Base-by-base conservation (phyloP, 2,797 vertebrate genomes). In the Gymnoscopelus microlampas region DNA sequence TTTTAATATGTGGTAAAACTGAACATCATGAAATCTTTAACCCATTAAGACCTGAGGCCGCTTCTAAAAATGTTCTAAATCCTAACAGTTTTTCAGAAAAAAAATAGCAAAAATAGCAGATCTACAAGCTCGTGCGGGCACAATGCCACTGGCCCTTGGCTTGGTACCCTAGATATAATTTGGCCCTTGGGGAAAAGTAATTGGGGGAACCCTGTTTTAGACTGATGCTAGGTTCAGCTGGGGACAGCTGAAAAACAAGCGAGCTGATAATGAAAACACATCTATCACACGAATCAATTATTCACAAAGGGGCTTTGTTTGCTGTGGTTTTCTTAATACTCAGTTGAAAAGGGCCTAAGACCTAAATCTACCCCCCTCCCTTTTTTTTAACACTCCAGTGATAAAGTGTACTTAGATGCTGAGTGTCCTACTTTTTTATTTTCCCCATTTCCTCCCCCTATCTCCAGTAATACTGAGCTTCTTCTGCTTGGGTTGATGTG, bases 301-400 rank as follows among this genome's bases (percentile, higher is more conserved):
- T 82, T 81, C 70, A 79, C 76, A 78, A 84, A 79, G 82, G 78
- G 76, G 77, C 69, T 82, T 80, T 82, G 80, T 84, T 84, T 71
- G 74, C 65, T 23, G 53, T 23, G 39, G 9, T 44, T 9, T 44
- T 44, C 39, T 44, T 44, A 44, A 44, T 44, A 8, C 39, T 9
- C 15, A n/a, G 50, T n/a, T 53, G 14, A 53, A 53, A 53, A 13
- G 26, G 26, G 26, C 26, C 3, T 29, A 44, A 44, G 5, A 14
- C 50, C 61, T 71, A 58, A 82, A 77, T 78, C 61, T 68, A 79
- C 63, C 76, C 66, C 39, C 5, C 2, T 8, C 9, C 39, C 39
- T 44, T 44, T 10, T 44, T 71, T 76, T 81, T 74, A 70, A 60
- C 69, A 66, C 60, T 35, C 71, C 57, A 56, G 32, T 3, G 10